Percentiles rank a stretch among this genome's conserved stretches.
phyloP scores from a whole-genome alignment of 2,113 vertebrate genomes.

The Rhynchomys soricoides region DNA sequence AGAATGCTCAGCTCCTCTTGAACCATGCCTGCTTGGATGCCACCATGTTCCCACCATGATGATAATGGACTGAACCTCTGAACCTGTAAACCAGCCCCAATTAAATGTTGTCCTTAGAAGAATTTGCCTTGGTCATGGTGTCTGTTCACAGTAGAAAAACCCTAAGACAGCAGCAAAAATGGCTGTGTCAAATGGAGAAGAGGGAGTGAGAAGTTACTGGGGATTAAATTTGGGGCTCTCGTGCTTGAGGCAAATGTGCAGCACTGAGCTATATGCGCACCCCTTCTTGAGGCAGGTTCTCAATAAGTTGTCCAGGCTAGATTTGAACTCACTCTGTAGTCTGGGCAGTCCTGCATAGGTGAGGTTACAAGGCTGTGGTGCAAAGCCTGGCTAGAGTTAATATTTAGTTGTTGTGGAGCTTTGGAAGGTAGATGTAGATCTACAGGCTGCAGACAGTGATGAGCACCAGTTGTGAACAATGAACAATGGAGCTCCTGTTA shows the following conservation, averaged over 20 bases:
- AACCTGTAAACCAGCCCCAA: too few species aligned
- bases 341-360: not conserved
- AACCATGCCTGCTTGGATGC: too few species aligned
- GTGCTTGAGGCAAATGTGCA: not conserved
- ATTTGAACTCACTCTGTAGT: not conserved
- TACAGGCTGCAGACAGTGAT: not conserved
- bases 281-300: not conserved
- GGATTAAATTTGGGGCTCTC: not conserved
- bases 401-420: not conserved
- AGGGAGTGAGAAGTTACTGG: not conserved
- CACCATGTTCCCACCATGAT: too few species aligned
- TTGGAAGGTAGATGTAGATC: not conserved
- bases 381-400: not conserved
- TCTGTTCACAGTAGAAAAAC: too few species aligned
- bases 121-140: too few species aligned
- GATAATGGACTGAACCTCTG: too few species aligned
- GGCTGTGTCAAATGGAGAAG: not conserved
- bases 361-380: not conserved
- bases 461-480: not conserved
- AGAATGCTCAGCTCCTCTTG: too few species aligned
- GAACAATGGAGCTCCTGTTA: not conserved
- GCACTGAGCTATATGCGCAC: too few species aligned
- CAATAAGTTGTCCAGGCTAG: not conserved
- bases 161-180: not conserved
- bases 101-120: too few species aligned